Percentiles rank a stretch among this genome's conserved stretches.
These are phyloP conservation scores for Pardosa pseudoannulata DNA, from an alignment of 2,888 invertebrate species.

Conservation along the genomic window DNA sequence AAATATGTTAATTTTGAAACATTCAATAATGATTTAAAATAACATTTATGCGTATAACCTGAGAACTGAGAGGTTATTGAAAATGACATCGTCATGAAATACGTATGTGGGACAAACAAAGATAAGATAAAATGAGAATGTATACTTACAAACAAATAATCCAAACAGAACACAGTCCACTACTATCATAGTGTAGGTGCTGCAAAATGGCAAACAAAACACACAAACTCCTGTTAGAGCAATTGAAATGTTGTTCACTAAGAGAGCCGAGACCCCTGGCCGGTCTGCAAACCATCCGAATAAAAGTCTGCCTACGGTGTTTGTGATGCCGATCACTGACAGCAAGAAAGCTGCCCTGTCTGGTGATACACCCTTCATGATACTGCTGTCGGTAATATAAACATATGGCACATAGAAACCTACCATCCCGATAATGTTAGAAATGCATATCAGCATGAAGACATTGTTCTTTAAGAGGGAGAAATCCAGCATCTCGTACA, in stretches of 20 bases:
- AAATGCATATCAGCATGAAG: conserved; percentile 93
- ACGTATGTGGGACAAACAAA: too few relatives aligned
- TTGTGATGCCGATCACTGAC: conserved; percentile 85
- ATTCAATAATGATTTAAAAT: too few relatives aligned
- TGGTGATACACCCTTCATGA: conserved; percentile 78
- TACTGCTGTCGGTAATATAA: conserved; percentile 91
- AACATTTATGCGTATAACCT: too few relatives aligned
- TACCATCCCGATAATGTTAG: conserved; percentile 97
- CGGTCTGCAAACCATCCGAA: conserved; percentile 89
- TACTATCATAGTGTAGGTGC: conserved; percentile 86
- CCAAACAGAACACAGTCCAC: conserved; percentile 92
- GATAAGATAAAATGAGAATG: too few relatives aligned
- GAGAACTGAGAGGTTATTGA: too few relatives aligned
- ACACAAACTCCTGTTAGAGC: conserved; percentile 92
- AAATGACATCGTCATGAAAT: too few relatives aligned
- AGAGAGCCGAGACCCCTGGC: conserved; percentile 90
- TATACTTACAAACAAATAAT: conserved; percentile 78
- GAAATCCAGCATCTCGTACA: conserved; percentile 93
- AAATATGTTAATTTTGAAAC: too few relatives aligned
- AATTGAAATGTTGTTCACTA: conserved; percentile 95
- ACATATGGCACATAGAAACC: conserved; percentile 98
- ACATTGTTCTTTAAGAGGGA: conserved; percentile 91
- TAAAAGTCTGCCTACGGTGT: conserved; percentile 92
- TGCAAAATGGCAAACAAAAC: conserved; percentile 89
- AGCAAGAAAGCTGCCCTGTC: conserved; percentile 79